Conservation (phyloP, 37 sponge, comb jelly and placozoan species). For the Hexactinellida sp. region DNA sequence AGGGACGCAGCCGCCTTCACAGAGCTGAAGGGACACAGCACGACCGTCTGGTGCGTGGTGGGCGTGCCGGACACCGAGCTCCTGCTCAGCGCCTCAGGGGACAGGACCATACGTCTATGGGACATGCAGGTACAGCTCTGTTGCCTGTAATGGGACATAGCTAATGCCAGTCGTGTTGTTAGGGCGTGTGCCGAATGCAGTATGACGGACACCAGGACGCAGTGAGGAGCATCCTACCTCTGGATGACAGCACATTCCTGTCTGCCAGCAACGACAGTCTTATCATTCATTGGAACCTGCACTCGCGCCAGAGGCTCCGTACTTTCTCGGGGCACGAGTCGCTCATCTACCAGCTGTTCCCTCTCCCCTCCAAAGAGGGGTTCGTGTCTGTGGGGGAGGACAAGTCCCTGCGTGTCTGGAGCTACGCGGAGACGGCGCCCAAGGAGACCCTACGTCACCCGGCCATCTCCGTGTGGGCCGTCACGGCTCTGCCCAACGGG, state of each 20-base stretch:
- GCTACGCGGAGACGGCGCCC: neutral
- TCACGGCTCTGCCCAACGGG: neutral
- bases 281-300: slow-evolving; percentile 1
- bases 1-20: neutral
- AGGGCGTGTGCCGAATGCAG: neutral
- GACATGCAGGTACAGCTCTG: neutral
- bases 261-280: neutral
- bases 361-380: neutral
- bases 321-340: neutral
- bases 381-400: neutral
- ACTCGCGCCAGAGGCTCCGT: neutral
- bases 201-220: slow-evolving; percentile 8
- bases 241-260: neutral
- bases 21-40: neutral
- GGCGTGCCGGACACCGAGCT: neutral
- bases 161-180: neutral
- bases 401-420: neutral
- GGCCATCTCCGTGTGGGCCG: neutral
- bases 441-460: neutral
- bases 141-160: neutral
- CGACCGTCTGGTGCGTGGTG: neutral
- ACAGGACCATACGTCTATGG: neutral
- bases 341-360: slow-evolving; percentile 2
- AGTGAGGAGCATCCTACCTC: neutral
- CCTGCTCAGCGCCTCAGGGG: neutral